Percentiles rank a stretch among this genome's conserved stretches.
These are phyloP conservation scores for Pseudomugil tenellus DNA, from an alignment of 2,797 vertebrate species.

Conservation along the genomic window DNA sequence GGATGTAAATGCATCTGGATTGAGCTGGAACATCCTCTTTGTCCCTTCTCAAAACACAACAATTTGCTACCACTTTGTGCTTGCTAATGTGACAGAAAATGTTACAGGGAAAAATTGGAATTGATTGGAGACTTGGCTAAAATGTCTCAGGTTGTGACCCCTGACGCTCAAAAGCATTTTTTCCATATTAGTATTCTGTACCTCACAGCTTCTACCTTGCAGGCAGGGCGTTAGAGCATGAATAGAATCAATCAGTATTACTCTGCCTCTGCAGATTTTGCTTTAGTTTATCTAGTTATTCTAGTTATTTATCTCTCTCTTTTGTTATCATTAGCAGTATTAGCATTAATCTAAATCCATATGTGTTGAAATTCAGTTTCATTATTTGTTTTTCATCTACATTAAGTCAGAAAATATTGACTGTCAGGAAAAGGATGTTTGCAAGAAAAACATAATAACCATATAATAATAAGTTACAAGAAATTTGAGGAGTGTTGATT, in stretches of 20 bases:
- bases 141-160: conserved; percentile 76
- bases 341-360: neutral
- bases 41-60: conserved; percentile 54
- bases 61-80: conserved; percentile 66
- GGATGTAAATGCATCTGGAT: conserved; percentile 58
- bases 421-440: neutral
- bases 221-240: conserved; percentile 58
- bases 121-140: conserved; percentile 77
- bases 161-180: conserved; percentile 68
- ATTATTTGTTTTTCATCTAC: neutral
- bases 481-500: conserved; percentile 2
- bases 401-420: neutral
- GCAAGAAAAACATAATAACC: too few species aligned
- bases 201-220: conserved; percentile 41
- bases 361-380: too few species aligned
- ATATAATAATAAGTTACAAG: too few species aligned
- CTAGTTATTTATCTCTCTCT: neutral
- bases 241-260: conserved; percentile 62
- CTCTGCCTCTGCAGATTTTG: conserved; percentile 19
- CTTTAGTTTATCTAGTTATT: conserved; percentile 11
- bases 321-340: neutral
- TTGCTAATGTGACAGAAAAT: conserved; percentile 69
- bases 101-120: conserved; percentile 81
- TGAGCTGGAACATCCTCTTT: conserved; percentile 65
- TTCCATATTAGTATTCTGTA: conserved; percentile 72